Percentiles rank a stretch among this genome's conserved stretches.
Conservation (phyloP, 2,113 vertebrate genomes). For the Triplophysa siluroides region DNA sequence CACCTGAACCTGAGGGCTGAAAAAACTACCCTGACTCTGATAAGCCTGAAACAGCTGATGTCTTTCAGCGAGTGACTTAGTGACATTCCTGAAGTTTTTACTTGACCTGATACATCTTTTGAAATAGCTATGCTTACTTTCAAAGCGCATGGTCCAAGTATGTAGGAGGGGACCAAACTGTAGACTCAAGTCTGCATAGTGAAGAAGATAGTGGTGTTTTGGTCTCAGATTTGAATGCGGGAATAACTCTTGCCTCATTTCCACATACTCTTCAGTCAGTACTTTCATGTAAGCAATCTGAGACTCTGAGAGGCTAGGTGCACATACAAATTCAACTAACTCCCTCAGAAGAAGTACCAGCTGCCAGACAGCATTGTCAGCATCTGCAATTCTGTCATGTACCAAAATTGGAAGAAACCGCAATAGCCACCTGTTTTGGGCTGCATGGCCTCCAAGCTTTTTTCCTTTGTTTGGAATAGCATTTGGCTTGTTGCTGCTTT, state of each 20-base stretch:
- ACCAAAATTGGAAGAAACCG: conserved; percentile 44
- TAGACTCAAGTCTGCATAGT: conserved; percentile 45
- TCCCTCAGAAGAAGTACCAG: conserved; percentile 45
- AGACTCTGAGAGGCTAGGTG: conserved; percentile 45
- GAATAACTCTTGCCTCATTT: conserved; percentile 40
- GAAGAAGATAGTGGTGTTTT: conserved; percentile 51
- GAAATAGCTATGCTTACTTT: conserved; percentile 45
- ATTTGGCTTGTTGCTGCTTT: conserved; percentile 48
- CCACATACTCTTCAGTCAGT: conserved; percentile 39
- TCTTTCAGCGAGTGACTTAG: conserved; percentile 39
- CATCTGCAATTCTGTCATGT: conserved; percentile 42
- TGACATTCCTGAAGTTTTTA: conserved; percentile 47
- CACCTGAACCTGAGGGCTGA: conserved; percentile 31
- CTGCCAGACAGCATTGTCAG: conserved; percentile 37
- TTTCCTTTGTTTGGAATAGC: conserved; percentile 39
- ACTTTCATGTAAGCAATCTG: conserved; percentile 49
- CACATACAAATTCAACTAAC: conserved; percentile 45
- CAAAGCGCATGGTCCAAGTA: conserved; percentile 51
- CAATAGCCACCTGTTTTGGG: conserved; percentile 52
- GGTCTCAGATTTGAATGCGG: conserved; percentile 43
- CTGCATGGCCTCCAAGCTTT: conserved; percentile 46
- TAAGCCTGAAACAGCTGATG: conserved; percentile 43
- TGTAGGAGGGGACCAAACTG: conserved; percentile 50
- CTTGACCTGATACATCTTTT: conserved; percentile 46
- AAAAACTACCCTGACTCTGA: conserved; percentile 30